Percentiles rank a stretch among this genome's conserved stretches.
phyloP scores from a whole-genome alignment of 2,888 invertebrate species.

The Keiferia lycopersicella region DNA sequence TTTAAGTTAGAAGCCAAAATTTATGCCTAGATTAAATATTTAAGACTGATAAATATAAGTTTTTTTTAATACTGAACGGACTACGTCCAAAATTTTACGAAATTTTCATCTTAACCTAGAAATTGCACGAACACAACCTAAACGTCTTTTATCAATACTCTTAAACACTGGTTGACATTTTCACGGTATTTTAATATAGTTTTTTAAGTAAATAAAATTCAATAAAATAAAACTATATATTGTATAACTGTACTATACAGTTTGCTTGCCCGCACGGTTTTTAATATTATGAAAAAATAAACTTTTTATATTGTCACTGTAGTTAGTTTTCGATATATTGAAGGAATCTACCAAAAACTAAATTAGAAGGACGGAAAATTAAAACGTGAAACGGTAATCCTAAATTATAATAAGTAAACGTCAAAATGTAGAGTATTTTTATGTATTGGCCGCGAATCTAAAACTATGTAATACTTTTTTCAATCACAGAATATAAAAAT shows the following conservation, averaged over 20 bases:
- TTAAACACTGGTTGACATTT: neutral
- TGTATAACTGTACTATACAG: too few relatives aligned
- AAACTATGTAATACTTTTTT: conserved; percentile 54
- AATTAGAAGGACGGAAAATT: too few relatives aligned
- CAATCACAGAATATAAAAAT: conserved; percentile 65
- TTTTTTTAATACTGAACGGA: conserved; percentile 41
- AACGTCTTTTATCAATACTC: conserved; percentile 59
- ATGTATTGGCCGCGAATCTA: conserved; percentile 9
- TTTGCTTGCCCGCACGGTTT: too few relatives aligned
- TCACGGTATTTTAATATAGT: neutral
- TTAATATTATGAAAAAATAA: too few relatives aligned
- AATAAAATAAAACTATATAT: neutral
- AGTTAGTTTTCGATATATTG: too few relatives aligned
- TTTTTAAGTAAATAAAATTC: too few relatives aligned
- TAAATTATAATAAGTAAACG: neutral
- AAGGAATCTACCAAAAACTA: too few relatives aligned
- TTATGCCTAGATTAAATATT: conserved; percentile 12
- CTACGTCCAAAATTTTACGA: conserved; percentile 52
- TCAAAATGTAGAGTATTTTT: conserved; percentile 1
- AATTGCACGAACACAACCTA: conserved; percentile 81
- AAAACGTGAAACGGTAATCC: neutral
- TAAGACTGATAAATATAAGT: conserved; percentile 18
- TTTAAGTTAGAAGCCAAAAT: conserved; percentile 13
- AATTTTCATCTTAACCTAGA: conserved; percentile 63
- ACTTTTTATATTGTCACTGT: too few relatives aligned